phyloP scores from a whole-genome alignment of 2,888 invertebrate species.

The Uropetala carovei region DNA sequence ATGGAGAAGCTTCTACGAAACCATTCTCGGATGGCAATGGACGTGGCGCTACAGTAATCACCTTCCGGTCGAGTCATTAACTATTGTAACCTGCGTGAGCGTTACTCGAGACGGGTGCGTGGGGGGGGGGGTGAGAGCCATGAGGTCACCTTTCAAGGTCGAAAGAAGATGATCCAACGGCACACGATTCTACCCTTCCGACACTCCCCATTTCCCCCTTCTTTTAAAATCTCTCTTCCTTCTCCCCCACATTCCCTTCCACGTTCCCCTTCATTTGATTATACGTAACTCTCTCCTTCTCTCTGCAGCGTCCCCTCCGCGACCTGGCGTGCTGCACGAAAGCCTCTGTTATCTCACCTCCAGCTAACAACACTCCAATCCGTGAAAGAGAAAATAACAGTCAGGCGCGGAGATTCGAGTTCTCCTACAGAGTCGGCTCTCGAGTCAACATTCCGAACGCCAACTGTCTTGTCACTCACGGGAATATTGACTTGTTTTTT shows the following conservation, averaged over 20 bases:
- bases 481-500: neutral
- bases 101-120: neutral
- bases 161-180: slow-evolving; percentile 19
- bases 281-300: neutral
- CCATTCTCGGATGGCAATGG: neutral
- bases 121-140: neutral
- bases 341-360: slow-evolving; percentile 17
- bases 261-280: neutral
- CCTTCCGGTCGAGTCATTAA: neutral
- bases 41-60: neutral
- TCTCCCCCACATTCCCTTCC: no score
- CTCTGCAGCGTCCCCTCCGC: neutral
- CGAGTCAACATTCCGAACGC: slow-evolving; percentile 11
- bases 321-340: slow-evolving; percentile 15
- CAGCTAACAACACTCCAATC: slow-evolving; percentile 13
- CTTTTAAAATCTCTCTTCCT: neutral
- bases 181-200: neutral
- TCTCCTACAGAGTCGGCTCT: neutral
- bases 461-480: neutral
- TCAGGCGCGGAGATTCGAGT: neutral
- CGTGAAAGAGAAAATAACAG: neutral
- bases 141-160: slow-evolving; percentile 17
- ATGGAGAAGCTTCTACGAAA: neutral
- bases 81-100: neutral
- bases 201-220: neutral